Evolutionary conservation across 2,113 vertebrate genomes (phyloP), one percentile per base, ranked within the genome.

Genomic region (Callipepla squamata): DNA sequence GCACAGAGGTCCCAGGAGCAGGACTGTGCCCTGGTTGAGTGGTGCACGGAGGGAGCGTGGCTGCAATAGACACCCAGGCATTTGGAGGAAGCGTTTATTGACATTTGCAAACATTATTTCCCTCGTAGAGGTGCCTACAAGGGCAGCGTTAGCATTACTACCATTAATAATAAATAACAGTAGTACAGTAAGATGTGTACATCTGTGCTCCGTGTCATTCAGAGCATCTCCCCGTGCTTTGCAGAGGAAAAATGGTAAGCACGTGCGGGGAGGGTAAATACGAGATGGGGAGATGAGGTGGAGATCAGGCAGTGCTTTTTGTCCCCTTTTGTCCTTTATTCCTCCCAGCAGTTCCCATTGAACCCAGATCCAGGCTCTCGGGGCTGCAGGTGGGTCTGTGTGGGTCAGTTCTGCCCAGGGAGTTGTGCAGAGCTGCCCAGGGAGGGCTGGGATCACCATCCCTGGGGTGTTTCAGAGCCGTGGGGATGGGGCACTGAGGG

Each of bases 141-240:
- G 96, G 95, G 93, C 94, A 96, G 85, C 92, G 90, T 87, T 88
- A 95, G 69, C 84, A 32, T 73, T 78, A 34, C 79, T 85, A 15
- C 95, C 88, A 95, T 96, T 93, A 96, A 96, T 96, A 96, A 96
- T 96, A 68, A 92, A 96, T 96, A 80, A 65, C 65, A n/a, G 86
- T 15, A 42, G n/a, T 45, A 11, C 2, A 20, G 72, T 87, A 75
- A 83, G 87, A 51, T 87, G 66, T 89, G 94, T 97, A 59, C 94
- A 93, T 83, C 77, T 80, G 36, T 63, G 93, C 62, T 66, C 74
- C 44, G 42, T 83, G 62, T 90, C 62, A 23, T 63, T 93, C 65
- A 36, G 81, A 72, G 74, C 58, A 23, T 79, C 74, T 82, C 53
- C 62, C 77, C 15, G 10, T 67, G 94, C 89, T 81, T 45, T 79